These are phyloP conservation scores for Neoascia interrupta DNA, from an alignment of 2,888 invertebrate species.

Conservation along the genomic window DNA sequence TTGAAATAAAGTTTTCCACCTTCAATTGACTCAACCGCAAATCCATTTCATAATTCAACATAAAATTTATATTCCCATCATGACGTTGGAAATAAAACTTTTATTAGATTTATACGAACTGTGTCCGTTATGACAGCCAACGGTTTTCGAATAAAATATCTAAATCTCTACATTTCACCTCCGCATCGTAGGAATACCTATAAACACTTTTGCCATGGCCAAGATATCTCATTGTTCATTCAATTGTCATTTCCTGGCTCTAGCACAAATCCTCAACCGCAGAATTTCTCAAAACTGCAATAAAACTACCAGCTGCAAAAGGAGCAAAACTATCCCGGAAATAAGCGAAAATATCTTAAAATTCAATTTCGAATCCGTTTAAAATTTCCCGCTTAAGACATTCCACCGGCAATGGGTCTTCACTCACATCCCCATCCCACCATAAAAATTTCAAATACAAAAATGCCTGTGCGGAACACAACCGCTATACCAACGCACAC, in stretches of 20 bases:
- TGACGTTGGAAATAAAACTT: neutral
- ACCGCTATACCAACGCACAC: conserved; percentile 54
- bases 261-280: conserved; percentile 36
- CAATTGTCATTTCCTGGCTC: conserved; percentile 39
- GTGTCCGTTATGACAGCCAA: conserved; percentile 1
- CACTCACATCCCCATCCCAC: too few species aligned
- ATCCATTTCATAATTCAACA: neutral
- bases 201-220: too few species aligned
- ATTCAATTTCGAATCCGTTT: conserved; percentile 53
- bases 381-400: conserved; percentile 55
- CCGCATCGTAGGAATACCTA: neutral
- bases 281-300: conserved; percentile 44
- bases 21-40: neutral
- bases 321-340: conserved; percentile 50
- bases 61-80: neutral
- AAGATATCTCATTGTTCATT: conserved; percentile 42
- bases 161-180: neutral
- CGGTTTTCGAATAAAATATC: conserved; percentile 8
- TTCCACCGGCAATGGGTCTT: conserved; percentile 45
- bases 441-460: neutral
- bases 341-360: conserved; percentile 54
- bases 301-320: conserved; percentile 15
- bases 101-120: conserved; percentile 3
- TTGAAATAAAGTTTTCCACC: too few species aligned
- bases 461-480: conserved; percentile 4